Conservation (phyloP, 2,797 vertebrate genomes). For the Coranthus polyacanthus region DNA sequence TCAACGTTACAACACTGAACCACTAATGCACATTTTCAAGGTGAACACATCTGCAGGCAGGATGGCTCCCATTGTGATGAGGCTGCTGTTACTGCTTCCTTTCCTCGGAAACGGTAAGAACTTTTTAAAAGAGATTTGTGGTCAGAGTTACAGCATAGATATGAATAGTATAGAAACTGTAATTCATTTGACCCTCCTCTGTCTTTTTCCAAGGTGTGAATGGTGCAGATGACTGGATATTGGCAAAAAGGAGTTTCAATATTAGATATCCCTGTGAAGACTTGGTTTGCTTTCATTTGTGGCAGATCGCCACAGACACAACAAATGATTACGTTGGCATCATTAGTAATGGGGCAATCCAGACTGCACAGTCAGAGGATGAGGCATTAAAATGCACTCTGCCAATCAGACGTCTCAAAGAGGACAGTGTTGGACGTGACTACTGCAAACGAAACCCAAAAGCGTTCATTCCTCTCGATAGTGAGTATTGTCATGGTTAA, state of each 20-base stretch:
- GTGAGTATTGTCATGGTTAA: conserved; percentile 30
- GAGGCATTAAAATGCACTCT: conserved; percentile 24
- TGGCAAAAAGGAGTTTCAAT: accelerated
- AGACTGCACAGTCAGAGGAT: neutral
- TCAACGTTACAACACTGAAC: neutral
- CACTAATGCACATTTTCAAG: neutral
- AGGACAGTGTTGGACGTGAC: conserved; percentile 3
- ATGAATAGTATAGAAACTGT: no score
- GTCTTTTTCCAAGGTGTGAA: conserved; percentile 17
- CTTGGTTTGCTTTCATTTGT: conserved; percentile 46
- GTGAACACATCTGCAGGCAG: neutral
- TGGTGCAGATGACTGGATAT: conserved; percentile 9
- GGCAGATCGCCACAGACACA: accelerated
- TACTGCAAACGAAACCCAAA: conserved; percentile 7
- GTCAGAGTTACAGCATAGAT: no score
- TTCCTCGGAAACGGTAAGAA: conserved; percentile 36
- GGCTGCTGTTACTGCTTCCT: conserved; percentile 39
- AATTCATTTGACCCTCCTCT: neutral
- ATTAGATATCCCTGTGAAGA: conserved; percentile 31
- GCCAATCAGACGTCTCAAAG: conserved; percentile 19
- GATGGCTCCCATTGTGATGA: conserved; percentile 26
- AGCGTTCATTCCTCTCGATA: neutral
- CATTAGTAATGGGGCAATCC: conserved; percentile 33
- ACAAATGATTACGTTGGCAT: neutral
- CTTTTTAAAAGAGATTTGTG: neutral